Evolutionary conservation across 2,797 vertebrate species (phyloP).

Genomic region (Enteromius unitaeniatus): DNA sequence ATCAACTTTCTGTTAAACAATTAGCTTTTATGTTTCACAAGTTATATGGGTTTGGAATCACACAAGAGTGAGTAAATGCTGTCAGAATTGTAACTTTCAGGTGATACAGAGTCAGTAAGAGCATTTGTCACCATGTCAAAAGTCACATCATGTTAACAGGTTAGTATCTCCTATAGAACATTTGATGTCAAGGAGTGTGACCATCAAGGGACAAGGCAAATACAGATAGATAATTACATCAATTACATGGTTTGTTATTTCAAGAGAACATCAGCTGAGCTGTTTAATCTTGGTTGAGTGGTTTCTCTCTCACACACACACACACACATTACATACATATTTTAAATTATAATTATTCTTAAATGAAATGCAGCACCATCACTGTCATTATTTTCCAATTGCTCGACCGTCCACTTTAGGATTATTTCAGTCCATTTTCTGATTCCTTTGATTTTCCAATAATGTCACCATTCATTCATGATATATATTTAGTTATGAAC

Average conservation of each 20-base stretch:
- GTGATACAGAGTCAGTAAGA: neutral
- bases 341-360: conserved; percentile 68
- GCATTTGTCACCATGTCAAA: conserved; percentile 25
- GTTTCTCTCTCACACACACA: neutral
- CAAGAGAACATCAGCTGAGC: conserved; percentile 22
- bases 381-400: conserved; percentile 40
- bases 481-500: conserved; percentile 22
- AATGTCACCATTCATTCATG: conserved; percentile 16
- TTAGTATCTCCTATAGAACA: neutral
- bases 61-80: neutral
- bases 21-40: neutral
- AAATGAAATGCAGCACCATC: conserved; percentile 49
- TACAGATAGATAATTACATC: conserved; percentile 32
- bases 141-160: conserved; percentile 13
- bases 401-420: conserved; percentile 21
- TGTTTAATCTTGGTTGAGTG: conserved; percentile 27
- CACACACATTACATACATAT: neutral
- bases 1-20: neutral
- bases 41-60: conserved; percentile 22
- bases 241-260: conserved; percentile 12
- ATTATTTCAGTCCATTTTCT: conserved; percentile 16
- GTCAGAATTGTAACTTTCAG: neutral
- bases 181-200: conserved; percentile 1
- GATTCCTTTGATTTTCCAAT: neutral
- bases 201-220: conserved; percentile 21